Evolutionary conservation across 2,888 invertebrate species (phyloP), one percentile per base, ranked within the genome.

Genomic region (Sialis fuliginosa): DNA sequence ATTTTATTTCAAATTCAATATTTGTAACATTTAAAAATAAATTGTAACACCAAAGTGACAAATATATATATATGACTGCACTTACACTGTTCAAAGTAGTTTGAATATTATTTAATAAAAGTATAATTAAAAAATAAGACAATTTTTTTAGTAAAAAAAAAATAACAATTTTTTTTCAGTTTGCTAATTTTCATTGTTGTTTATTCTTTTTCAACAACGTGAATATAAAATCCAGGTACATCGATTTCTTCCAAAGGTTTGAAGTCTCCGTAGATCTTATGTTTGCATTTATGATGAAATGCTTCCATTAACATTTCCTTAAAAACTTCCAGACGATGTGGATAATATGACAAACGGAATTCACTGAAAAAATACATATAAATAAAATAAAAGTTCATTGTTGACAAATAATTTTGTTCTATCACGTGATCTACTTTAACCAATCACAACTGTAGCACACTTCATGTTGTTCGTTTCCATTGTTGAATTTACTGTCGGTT

Each of bases 331-430:
- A 90, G 62, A 51, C 76, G 75, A 62, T 91, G 89, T 0, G 90
- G 91, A 67, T 87, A 89, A 66, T 90, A 91, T 33, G 88, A 89
- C 33, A 91, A 67, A 2, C 90, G 77, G 64, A 91, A 91, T 57
- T 87, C 81, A 57, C 83, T 87, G 64, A 40, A 66, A 66, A 51
- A 48, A 49, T 49, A 52, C 49, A 48, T 34, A 49, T 12, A 32
- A 34, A 7, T 4, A 12, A 6, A 13, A n/a, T 22, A 30, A 13
- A 42, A 6, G 9, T 13, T 6, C 42, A 13, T 42, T 42, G 6
- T 8, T n/a, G n/a, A n/a, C n/a, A n/a, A n/a, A n/a, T n/a, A n/a
- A n/a, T n/a, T n/a, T n/a, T n/a, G n/a, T n/a, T 6, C 4, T 22
- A 42, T 40, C 12, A 12, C 12, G 30, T 42, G 6, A 42, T 12